Percentiles rank a stretch among this genome's conserved stretches.
Conservation (phyloP, 2,888 invertebrate species). For the Phragmatobia fuliginosa region DNA sequence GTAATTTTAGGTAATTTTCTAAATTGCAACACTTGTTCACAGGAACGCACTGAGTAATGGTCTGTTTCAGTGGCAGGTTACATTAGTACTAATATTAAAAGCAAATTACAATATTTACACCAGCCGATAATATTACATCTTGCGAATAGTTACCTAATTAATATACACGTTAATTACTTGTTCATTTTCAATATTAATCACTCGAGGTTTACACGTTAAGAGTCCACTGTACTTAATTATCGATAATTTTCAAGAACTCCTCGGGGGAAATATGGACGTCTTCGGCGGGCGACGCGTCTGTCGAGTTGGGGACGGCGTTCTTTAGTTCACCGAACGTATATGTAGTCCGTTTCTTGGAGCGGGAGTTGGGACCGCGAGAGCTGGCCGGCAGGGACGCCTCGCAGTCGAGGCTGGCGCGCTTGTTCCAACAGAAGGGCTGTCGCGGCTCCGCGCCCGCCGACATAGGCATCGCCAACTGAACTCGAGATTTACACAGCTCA, state of each 20-base stretch:
- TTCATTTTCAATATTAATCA: slow-evolving; percentile 60
- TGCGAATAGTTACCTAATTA: slow-evolving; percentile 69
- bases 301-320: slow-evolving; percentile 75
- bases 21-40: slow-evolving; percentile 7
- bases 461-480: slow-evolving; percentile 79
- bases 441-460: slow-evolving; percentile 82
- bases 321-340: slow-evolving; percentile 84
- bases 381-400: slow-evolving; percentile 59
- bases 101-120: slow-evolving; percentile 85
- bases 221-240: slow-evolving; percentile 67
- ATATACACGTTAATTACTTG: slow-evolving; percentile 74
- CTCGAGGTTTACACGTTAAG: slow-evolving; percentile 45
- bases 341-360: slow-evolving; percentile 58
- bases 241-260: slow-evolving; percentile 77
- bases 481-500: slow-evolving; percentile 72
- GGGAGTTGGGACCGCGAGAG: slow-evolving; percentile 41
- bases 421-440: slow-evolving; percentile 72
- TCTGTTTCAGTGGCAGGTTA: slow-evolving; percentile 83
- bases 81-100: slow-evolving; percentile 78
- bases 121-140: slow-evolving; percentile 69
- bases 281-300: slow-evolving; percentile 57
- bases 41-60: slow-evolving; percentile 72
- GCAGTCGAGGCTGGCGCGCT: slow-evolving; percentile 71
- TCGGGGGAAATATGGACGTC: slow-evolving; percentile 73
- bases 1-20: slow-evolving; percentile 23